Percentiles rank a stretch among this genome's conserved stretches.
These are phyloP conservation scores for Lamellibrachia satsuma DNA, from an alignment of 2,888 invertebrate species.

Conservation along the genomic window DNA sequence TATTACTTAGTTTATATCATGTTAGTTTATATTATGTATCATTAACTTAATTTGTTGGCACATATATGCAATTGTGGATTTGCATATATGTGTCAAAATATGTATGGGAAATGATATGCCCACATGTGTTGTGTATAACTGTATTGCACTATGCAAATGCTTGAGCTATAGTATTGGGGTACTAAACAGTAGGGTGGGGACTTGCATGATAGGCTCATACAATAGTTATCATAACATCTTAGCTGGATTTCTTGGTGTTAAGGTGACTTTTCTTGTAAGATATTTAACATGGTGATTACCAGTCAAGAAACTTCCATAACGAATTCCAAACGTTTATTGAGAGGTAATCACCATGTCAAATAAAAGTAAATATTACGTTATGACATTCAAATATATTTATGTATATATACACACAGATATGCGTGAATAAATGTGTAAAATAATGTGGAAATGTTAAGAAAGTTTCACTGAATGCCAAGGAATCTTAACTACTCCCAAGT, in stretches of 20 bases:
- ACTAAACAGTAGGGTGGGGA: neutral
- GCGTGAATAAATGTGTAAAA: neutral
- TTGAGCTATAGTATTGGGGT: neutral
- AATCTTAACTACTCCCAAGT: neutral
- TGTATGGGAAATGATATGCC: too few relatives aligned
- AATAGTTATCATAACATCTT: neutral
- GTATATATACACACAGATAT: neutral
- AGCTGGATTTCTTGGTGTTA: neutral
- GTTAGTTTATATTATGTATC: too few relatives aligned
- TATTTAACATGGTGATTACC: too few relatives aligned
- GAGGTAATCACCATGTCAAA: too few relatives aligned
- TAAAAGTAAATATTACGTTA: too few relatives aligned
- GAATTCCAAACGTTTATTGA: too few relatives aligned
- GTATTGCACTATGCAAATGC: neutral
- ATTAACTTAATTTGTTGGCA: neutral
- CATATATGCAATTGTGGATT: too few relatives aligned
- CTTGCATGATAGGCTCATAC: neutral
- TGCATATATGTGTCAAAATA: too few relatives aligned
- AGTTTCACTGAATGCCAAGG: neutral
- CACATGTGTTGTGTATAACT: neutral
- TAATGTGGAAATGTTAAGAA: neutral
- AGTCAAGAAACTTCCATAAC: too few relatives aligned
- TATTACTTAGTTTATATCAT: neutral
- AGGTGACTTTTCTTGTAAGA: neutral
- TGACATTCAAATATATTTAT: neutral